Evolutionary conservation across 92 coral and sea anemone genomes (phyloP), one percentile per base, ranked within the genome.

Genomic region (Diadumene lineata): DNA sequence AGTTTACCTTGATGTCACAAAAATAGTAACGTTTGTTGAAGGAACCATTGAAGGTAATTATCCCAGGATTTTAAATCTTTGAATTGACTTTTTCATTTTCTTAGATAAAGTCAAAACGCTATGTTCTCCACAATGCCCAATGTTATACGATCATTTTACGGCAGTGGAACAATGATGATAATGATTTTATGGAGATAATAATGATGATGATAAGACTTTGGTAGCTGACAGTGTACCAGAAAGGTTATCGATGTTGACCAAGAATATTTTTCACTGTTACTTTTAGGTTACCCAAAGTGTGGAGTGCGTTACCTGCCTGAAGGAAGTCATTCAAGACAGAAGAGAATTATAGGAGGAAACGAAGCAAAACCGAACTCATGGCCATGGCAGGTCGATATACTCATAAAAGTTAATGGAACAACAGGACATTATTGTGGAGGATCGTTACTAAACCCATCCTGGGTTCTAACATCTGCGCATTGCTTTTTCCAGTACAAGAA

Each of bases 341-440:
- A 73, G 38, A 92, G 87, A 11, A 78, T 94, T 53, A 96, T 94
- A 0, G 98, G 98, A 18, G 98, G 98, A 56, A 84, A 74, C 3
- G 97, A 94, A 68, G 92, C 96, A 43, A 85, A 80, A 31, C 89
- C 92, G 66, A 88, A 94, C 76, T 87, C 98, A 34, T 96, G 99
- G 99, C 99, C 99, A 44, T 96, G 99, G 99, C 89, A 88, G 75
- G 90, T 94, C 15, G 93, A 94, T 70, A 85, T 96, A 16, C 84
- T 90, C 8, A 33, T 34, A 15, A 71, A 25, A 28, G 75, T 85
- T 58, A 82, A 96, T 38, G 74, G 53, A n/a, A n/a, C n/a, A 31
- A 85, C 90, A 66, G 55, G n/a, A 29, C 97, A 96, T 34, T 70
- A 34, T 16, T 92, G 99, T 75, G 99, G 96, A 22, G 99, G 97